Conservation (phyloP, 2,113 vertebrate species). For the Spea bombifrons region DNA sequence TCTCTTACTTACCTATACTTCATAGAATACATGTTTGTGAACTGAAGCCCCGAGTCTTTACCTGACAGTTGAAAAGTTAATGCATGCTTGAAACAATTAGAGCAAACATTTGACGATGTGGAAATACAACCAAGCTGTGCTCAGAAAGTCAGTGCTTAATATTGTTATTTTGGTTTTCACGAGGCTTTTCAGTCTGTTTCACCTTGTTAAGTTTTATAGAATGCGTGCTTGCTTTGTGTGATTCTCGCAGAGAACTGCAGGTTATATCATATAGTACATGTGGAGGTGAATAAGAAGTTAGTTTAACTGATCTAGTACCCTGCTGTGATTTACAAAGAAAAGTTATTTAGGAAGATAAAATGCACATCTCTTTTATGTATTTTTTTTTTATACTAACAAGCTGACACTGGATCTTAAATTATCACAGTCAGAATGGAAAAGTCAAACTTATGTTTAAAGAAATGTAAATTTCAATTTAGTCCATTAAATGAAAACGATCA, state of each 20-base stretch:
- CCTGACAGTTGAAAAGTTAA: too few relatives aligned
- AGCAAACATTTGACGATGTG: not conserved
- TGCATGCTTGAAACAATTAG: not conserved
- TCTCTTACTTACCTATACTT: too few relatives aligned
- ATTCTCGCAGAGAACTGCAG: not conserved
- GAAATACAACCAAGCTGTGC: not conserved
- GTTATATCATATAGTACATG: not conserved
- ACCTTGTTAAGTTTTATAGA: not conserved
- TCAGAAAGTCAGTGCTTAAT: not conserved
- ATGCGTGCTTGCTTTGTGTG: not conserved
- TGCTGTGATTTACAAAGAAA: not conserved
- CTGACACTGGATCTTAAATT: not conserved
- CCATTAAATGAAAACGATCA: too few relatives aligned
- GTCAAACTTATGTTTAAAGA: too few relatives aligned
- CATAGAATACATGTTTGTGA: too few relatives aligned
- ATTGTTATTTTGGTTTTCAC: not conserved
- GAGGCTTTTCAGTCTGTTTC: not conserved
- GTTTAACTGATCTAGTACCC: not conserved
- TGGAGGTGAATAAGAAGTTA: not conserved
- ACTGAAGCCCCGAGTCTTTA: too few relatives aligned
- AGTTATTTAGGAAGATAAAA: conserved; percentile 4
- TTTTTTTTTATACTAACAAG: not conserved
- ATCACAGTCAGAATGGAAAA: not conserved
- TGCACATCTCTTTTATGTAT: not conserved
- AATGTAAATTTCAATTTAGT: too few relatives aligned